These are phyloP conservation scores for Cryptocephalus moraei DNA, from an alignment of 2,888 invertebrate genomes.

Conservation along the genomic window DNA sequence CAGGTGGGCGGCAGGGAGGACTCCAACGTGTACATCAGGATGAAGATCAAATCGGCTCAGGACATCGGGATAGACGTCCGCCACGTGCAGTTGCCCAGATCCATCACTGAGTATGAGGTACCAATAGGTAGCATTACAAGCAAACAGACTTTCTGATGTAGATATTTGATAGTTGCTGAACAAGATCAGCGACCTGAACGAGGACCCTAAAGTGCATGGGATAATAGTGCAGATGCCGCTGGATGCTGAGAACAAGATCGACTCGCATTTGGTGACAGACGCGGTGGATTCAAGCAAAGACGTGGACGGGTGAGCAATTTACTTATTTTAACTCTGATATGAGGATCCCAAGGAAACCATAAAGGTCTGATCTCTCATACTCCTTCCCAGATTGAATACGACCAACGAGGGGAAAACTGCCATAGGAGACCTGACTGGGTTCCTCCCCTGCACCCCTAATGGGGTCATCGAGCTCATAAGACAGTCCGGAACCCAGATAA, in stretches of 20 bases:
- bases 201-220: constrained; percentile 77
- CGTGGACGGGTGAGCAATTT: constrained; percentile 79
- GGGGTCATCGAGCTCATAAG: constrained; percentile 90
- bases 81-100: constrained; percentile 68
- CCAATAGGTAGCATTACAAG: neutral
- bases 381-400: constrained; percentile 59
- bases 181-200: constrained; percentile 66
- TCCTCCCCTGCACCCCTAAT: constrained; percentile 93
- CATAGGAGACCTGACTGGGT: constrained; percentile 79
- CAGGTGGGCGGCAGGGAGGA: constrained; percentile 95
- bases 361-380: no score
- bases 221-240: constrained; percentile 96
- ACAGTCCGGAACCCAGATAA: constrained; percentile 63
- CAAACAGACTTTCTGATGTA: neutral
- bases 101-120: constrained; percentile 73
- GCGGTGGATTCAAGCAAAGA: constrained; percentile 83
- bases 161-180: constrained; percentile 48
- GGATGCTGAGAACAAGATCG: constrained; percentile 72
- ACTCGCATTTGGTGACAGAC: constrained; percentile 80
- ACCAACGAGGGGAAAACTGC: constrained; percentile 89
- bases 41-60: constrained; percentile 86
- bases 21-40: constrained; percentile 95
- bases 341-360: neutral
- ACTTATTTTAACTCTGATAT: no score
- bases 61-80: constrained; percentile 81